Base-by-base conservation (phyloP, 1,140 invertebrate genomes). In the Probaryconus sp. region DNA sequence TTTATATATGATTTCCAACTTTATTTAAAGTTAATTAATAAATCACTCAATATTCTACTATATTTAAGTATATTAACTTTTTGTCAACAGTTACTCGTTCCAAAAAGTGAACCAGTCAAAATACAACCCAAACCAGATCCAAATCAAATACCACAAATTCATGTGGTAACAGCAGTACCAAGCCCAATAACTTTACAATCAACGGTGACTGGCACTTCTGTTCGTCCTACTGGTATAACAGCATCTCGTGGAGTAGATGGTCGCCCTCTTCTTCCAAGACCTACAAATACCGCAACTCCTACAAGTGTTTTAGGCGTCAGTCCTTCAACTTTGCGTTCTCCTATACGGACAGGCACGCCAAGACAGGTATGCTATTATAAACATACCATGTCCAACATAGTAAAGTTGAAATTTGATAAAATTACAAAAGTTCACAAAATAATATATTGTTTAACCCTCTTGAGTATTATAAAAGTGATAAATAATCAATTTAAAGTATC, bases 61-160 rank as follows among this genome's bases (percentile, higher is more conserved):
- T n/a, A 31, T 31, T 31, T 31, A 5, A n/a, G 30, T 31, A 31
- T n/a, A 4, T 31, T n/a, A 31, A n/a, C 6, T 37, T 14, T 37
- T 11, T 37, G 6, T 56, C 33, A 24, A 33, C 31, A 76, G 73
- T 42, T 70, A 40, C 61, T 76, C 40, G 64, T 64, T 20, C 79
- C 81, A 28, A 88, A 87, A 75, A 76, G 20, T 13, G 87, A 88
- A 42, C 87, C 85, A 21, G 79, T 87, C 42, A 87, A 88, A 51
- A 88, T 88, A 53, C 86, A 87, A 45, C 85, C 85, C 3, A 88
- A 87, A 50, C 87, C 87, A 10, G 85, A 87, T 67, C 82, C 81
- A 31, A 79, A 72, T 67, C 85, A 87, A 69, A 73, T 87, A 26
- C 86, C 81, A 48, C 85, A 87, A 69, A 87, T 86, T 75, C 87